These are phyloP conservation scores for Nesidiocoris tenuis DNA, from an alignment of 2,888 invertebrate genomes.

Conservation along the genomic window DNA sequence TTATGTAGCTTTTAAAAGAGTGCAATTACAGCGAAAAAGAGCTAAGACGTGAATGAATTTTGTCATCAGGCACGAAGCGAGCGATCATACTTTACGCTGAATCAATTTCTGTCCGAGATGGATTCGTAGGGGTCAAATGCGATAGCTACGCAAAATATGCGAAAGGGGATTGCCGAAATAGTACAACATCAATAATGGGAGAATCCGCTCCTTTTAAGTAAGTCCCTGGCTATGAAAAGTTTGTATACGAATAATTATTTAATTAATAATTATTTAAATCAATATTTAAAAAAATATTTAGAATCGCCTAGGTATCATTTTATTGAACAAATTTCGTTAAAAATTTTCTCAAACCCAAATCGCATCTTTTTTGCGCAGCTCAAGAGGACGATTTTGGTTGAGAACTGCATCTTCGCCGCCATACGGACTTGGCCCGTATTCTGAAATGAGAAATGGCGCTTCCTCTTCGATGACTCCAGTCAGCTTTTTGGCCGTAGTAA, in stretches of 20 bases:
- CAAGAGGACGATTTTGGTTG: slow-evolving; percentile 31
- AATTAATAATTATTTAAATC: neutral
- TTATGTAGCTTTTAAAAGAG: too few species aligned
- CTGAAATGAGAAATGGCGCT: too few species aligned
- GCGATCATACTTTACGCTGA: slow-evolving; percentile 3
- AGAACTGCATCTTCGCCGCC: slow-evolving; percentile 4
- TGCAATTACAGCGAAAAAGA: too few species aligned
- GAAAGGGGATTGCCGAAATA: slow-evolving; percentile 11
- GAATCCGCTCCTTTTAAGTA: slow-evolving; percentile 1
- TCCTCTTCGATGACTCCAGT: too few species aligned
- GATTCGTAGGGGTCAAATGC: slow-evolving; percentile 4
- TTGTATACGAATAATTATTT: too few species aligned
- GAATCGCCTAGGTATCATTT: neutral
- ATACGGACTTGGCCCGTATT: slow-evolving; percentile 10
- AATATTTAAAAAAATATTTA: neutral
- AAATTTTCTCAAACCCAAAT: too few species aligned
- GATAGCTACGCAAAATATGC: neutral
- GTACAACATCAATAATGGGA: slow-evolving; percentile 17
- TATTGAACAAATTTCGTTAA: neutral
- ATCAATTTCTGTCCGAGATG: slow-evolving; percentile 6
- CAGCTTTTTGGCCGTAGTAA: too few species aligned
- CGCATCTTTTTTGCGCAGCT: slow-evolving; percentile 24
- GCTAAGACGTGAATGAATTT: too few species aligned
- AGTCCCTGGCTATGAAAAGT: neutral
- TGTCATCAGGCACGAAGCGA: too few species aligned